Conservation (phyloP, 2,113 vertebrate species). For the Campylomormyrus tamandua region DNA sequence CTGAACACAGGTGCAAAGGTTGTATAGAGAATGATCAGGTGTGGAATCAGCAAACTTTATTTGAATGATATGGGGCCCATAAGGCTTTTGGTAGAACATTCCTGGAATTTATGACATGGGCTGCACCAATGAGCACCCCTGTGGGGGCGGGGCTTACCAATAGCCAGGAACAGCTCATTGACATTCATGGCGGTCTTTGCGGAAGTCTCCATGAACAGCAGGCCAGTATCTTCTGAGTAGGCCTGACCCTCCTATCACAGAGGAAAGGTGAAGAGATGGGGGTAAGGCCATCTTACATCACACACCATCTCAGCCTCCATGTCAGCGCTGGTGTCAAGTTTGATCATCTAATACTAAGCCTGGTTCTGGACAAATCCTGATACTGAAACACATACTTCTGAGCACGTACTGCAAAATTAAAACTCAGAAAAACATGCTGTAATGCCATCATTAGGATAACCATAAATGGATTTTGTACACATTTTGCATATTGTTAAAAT, state of each 20-base stretch:
- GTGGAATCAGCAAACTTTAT: neutral
- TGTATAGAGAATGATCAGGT: neutral
- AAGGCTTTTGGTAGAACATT: neutral
- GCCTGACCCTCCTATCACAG: constrained; percentile 64
- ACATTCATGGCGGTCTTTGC: constrained; percentile 78
- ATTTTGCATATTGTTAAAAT: neutral
- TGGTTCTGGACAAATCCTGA: neutral
- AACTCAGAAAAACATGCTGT: neutral
- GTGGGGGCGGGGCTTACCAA: constrained; percentile 41
- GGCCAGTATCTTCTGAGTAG: constrained; percentile 67
- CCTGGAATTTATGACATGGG: neutral
- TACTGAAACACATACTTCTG: neutral
- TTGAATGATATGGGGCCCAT: neutral
- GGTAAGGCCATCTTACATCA: neutral
- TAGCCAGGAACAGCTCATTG: constrained; percentile 72
- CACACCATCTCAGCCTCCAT: neutral
- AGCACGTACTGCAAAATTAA: neutral
- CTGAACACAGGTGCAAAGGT: neutral
- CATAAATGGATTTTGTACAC: neutral
- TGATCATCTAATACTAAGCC: neutral
- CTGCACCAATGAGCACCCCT: neutral
- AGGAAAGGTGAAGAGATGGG: neutral
- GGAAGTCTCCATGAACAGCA: constrained; percentile 75
- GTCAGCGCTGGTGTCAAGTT: too few relatives aligned
- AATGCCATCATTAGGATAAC: neutral